A percentile compares a stretch with the other conserved stretches of the same genome.
These are phyloP conservation scores for Gallinago media DNA, from an alignment of 2,113 vertebrate species.

Conservation along the genomic window DNA sequence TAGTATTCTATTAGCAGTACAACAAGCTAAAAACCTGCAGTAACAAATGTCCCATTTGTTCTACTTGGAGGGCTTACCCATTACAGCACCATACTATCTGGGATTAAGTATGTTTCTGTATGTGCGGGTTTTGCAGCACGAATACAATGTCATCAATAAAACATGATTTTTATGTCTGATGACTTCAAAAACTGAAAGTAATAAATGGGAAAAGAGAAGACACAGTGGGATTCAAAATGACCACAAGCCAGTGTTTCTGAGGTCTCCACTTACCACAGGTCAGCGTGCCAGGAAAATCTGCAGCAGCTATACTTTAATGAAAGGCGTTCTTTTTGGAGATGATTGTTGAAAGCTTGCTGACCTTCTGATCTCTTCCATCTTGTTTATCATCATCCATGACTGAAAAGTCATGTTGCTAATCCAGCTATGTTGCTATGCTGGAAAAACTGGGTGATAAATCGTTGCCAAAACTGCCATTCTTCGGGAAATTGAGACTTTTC, in stretches of 20 bases:
- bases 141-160: not conserved
- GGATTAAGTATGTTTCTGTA: not conserved
- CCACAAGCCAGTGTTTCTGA: not conserved
- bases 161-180: not conserved
- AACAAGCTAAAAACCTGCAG: not conserved
- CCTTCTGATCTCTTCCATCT: conserved; percentile 20
- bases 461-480: not conserved
- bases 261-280: not conserved
- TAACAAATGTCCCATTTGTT: not conserved
- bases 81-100: not conserved
- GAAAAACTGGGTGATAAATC: conserved; percentile 33
- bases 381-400: conserved; percentile 24
- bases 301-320: not conserved
- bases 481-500: conserved; percentile 21
- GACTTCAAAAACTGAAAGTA: not conserved
- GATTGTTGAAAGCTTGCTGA: not conserved
- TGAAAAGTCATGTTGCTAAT: conserved; percentile 26
- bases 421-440: conserved; percentile 26
- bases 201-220: not conserved
- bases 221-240: not conserved
- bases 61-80: not conserved
- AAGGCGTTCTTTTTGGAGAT: not conserved
- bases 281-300: not conserved
- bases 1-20: not conserved
- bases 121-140: not conserved